phyloP scores from a whole-genome alignment of 2,797 vertebrate species.

The Gallinago nigripennis region DNA sequence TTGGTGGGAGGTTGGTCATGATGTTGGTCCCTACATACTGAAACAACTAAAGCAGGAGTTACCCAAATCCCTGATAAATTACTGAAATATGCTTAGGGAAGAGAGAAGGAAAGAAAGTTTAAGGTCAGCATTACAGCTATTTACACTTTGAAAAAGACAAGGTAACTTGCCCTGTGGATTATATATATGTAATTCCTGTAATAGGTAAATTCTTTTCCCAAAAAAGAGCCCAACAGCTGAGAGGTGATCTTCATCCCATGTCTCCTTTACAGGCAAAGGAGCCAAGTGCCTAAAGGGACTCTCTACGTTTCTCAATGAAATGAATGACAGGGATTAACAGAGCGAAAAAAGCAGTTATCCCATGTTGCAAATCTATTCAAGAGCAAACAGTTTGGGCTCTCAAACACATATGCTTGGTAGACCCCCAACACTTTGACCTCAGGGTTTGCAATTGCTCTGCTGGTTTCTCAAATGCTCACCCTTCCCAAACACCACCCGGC shows the following conservation, averaged over 20 bases:
- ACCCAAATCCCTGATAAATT: not conserved
- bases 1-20: not conserved
- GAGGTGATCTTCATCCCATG: not conserved
- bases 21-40: not conserved
- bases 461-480: not conserved
- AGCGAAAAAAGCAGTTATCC: not conserved
- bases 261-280: not conserved
- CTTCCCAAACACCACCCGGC: not conserved
- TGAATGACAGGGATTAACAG: not conserved
- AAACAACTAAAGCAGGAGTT: not conserved
- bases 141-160: not conserved
- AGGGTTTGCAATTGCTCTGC: not conserved
- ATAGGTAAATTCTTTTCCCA: accelerated
- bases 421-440: not conserved
- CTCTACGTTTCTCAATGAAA: not conserved
- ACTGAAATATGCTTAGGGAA: not conserved
- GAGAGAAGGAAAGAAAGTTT: not conserved
- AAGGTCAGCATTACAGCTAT: not conserved
- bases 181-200: not conserved
- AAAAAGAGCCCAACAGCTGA: not conserved
- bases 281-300: not conserved
- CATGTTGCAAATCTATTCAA: not conserved
- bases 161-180: not conserved
- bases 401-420: not conserved
- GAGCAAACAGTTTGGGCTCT: not conserved